A percentile compares a stretch with the other conserved stretches of the same genome.
These are phyloP conservation scores for Tryphoninae sp. DNA, from an alignment of 2,888 invertebrate genomes.

Conservation along the genomic window DNA sequence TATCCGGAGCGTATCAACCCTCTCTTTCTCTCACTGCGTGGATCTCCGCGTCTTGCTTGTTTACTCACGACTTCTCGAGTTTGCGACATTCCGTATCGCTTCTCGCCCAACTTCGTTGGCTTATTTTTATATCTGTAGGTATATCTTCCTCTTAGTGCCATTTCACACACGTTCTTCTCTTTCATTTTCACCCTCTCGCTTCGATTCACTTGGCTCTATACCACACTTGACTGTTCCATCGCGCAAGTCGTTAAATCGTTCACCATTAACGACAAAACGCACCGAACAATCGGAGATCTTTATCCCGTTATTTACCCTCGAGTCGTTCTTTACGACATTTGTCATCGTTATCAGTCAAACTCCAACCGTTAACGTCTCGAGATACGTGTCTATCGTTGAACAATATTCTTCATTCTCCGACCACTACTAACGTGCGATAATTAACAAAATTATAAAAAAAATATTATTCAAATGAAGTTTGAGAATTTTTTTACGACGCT, in stretches of 20 bases:
- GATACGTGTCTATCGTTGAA: neutral
- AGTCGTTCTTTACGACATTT: too few species aligned
- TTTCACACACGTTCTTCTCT: neutral
- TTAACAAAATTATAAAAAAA: too few species aligned
- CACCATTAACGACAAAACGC: slow-evolving; percentile 11
- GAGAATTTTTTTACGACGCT: neutral
- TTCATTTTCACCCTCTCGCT: neutral
- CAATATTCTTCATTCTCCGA: too few species aligned
- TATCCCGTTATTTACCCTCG: too few species aligned
- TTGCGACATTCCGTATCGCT: neutral
- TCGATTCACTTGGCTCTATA: too few species aligned
- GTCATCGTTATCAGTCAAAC: neutral
- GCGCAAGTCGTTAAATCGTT: slow-evolving; percentile 11
- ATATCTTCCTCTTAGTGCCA: neutral
- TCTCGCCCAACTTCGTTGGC: neutral
- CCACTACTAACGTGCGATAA: too few species aligned
- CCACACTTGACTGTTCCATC: too few species aligned
- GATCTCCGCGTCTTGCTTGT: slow-evolving; percentile 17
- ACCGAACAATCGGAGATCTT: neutral
- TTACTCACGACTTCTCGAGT: slow-evolving; percentile 33
- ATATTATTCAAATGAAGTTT: too few species aligned
- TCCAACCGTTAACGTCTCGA: neutral
- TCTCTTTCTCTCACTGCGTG: neutral
- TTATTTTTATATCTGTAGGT: neutral
- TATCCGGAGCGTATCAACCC: neutral